Percentiles rank a stretch among this genome's conserved stretches.
phyloP scores from a whole-genome alignment of 2,888 invertebrate species.

The Tinea pellionella region DNA sequence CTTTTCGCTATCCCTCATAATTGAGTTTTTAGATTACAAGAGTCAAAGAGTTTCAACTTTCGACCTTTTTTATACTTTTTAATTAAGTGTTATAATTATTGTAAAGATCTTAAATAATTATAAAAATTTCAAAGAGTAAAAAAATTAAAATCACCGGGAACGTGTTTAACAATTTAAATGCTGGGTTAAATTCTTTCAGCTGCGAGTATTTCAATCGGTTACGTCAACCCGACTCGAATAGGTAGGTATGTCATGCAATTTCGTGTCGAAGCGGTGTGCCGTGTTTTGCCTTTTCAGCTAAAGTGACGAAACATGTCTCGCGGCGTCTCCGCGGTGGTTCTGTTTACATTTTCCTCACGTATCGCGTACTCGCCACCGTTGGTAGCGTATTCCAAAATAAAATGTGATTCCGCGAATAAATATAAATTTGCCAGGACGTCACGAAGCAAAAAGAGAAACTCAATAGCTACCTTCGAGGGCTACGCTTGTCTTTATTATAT shows the following conservation, averaged over 20 bases:
- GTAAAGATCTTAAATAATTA: background rate
- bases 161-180: slow-evolving; percentile 3
- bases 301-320: slow-evolving; percentile 59
- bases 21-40: background rate
- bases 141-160: background rate
- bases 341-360: slow-evolving; percentile 54
- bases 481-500: slow-evolving; percentile 2
- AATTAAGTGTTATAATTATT: background rate
- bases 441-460: slow-evolving; percentile 24
- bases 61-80: background rate
- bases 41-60: background rate
- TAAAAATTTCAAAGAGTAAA: too few species aligned
- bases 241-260: slow-evolving; percentile 27
- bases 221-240: background rate
- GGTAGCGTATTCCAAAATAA: slow-evolving; percentile 32
- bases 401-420: slow-evolving; percentile 39
- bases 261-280: slow-evolving; percentile 31
- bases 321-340: slow-evolving; percentile 20
- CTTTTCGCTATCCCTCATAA: background rate
- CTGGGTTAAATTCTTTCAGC: background rate
- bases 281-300: slow-evolving; percentile 35
- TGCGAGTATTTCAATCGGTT: slow-evolving; percentile 2
- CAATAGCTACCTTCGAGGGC: slow-evolving; percentile 22
- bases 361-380: slow-evolving; percentile 21
- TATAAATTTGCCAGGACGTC: slow-evolving; percentile 34